Percentiles rank a stretch among this genome's conserved stretches.
Conservation (phyloP, 2,797 vertebrate genomes). For the Periparus ater region DNA sequence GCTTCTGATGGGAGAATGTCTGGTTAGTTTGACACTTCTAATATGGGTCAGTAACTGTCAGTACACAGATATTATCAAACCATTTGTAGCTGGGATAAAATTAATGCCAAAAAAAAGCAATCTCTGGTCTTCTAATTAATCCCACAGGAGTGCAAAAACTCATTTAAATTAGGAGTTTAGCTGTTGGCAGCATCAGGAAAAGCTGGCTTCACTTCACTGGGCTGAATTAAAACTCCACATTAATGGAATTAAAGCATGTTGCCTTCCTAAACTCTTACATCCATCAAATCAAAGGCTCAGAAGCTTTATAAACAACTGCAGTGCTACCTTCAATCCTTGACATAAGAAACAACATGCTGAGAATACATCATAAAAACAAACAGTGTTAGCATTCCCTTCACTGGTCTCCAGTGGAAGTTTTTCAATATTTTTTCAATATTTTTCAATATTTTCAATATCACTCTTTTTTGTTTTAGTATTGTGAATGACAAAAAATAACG, state of each 20-base stretch:
- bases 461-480: not conserved
- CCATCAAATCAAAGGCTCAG: constrained; percentile 38
- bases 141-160: constrained; percentile 44
- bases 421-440: not conserved
- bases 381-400: not conserved
- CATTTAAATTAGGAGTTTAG: constrained; percentile 55
- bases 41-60: not conserved
- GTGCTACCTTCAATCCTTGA: not conserved
- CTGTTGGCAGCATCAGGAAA: constrained; percentile 15
- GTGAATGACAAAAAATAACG: not conserved
- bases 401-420: not conserved
- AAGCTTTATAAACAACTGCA: constrained; percentile 23
- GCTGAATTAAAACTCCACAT: constrained; percentile 49
- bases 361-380: not conserved
- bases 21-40: constrained; percentile 15
- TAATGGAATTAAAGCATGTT: constrained; percentile 43
- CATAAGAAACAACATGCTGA: not conserved
- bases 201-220: constrained; percentile 47
- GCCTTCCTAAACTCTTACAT: constrained; percentile 18
- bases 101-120: constrained; percentile 15
- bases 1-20: not conserved
- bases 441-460: not conserved
- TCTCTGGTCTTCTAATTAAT: constrained; percentile 58
- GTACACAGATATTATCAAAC: constrained; percentile 13
- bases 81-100: constrained; percentile 19